Evolutionary conservation across 2,797 vertebrate species (phyloP).

Genomic region (Acipenser transmontanus): DNA sequence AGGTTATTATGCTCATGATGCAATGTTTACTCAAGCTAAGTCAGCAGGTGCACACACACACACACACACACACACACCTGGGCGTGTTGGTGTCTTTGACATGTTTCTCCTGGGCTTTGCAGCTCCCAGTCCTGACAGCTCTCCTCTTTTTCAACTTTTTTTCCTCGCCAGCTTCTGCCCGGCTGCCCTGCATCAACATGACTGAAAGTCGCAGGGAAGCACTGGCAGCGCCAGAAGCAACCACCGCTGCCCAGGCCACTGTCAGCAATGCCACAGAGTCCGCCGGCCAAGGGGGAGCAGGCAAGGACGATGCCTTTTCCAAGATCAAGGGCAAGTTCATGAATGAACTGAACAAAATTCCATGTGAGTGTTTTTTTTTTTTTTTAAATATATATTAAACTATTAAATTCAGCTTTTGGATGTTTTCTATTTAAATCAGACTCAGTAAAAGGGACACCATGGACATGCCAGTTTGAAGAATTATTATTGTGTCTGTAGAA

Average conservation of each 20-base stretch:
- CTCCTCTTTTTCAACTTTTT: constrained; percentile 4
- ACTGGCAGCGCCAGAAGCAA: constrained; percentile 72
- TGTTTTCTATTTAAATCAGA: no score
- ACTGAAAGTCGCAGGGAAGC: constrained; percentile 85
- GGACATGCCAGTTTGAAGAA: no score
- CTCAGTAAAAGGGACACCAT: no score
- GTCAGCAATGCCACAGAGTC: constrained; percentile 77
- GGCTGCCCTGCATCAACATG: constrained; percentile 61
- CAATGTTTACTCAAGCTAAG: constrained; percentile 61
- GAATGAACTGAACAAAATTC: constrained; percentile 96
- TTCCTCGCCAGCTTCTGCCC: constrained; percentile 35
- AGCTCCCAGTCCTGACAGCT: constrained; percentile 38
- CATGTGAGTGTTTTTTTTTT: constrained; percentile 67
- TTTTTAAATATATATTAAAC: background rate
- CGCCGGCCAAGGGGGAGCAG: constrained; percentile 57
- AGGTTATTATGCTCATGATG: constrained; percentile 41
- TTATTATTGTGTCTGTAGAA: no score
- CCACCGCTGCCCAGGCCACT: constrained; percentile 59
- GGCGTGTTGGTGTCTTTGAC: constrained; percentile 17
- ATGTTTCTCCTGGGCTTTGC: constrained; percentile 36
- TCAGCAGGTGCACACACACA: constrained; percentile 47
- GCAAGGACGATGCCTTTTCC: constrained; percentile 87
- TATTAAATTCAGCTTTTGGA: no score
- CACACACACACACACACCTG: constrained; percentile 3
- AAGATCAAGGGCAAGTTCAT: constrained; percentile 97